Evolutionary conservation across 64 coral and sea anemone species (phyloP), one percentile per base, ranked within the genome.

Genomic region (Montipora sp.): DNA sequence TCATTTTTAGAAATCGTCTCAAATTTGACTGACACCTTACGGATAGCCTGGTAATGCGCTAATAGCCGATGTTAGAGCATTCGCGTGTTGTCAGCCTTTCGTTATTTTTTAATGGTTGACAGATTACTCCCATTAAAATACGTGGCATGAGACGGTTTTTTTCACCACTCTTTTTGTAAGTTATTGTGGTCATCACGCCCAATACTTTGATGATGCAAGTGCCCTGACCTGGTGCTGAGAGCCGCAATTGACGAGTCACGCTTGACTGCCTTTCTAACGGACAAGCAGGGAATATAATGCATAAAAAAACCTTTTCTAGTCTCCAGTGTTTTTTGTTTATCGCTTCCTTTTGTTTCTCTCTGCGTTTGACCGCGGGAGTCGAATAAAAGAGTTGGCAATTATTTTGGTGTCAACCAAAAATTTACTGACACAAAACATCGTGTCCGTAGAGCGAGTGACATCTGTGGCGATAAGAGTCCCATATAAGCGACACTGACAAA

Each of bases 241-340:
- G 65, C 21, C 19, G 68, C 21, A 23, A 67, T 71, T 71, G 46
- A 70, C 16, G 12, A 8, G 68, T 72, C 65, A 85, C 65, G 82
- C 82, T 49, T 50, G 63, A 63, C 8, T 72, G 82, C 45, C 3
- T 70, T 72, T 85, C 36, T 85, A 49, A 85, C 44, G 36, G 82
- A 85, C 82, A 85, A 85, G 65, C 19, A 13, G 82, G 66, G 82
- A 85, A 85, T 85, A 85, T 36, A 36, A 36, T 85, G 82, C 66
- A 84, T 69, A 59, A 84, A 84, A 55, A 19, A 36, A 11, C 59
- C 68, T 84, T 84, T 48, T 55, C 48, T 84, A 84, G 59, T 47
- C 65, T 72, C 59, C 65, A 85, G 46, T 85, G 82, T 10, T 65
- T 85, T 67, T 49, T 85, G 82, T 85, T 5, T 85, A 71, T 70